A percentile compares a stretch with the other conserved stretches of the same genome.
Conservation (phyloP, 2,113 vertebrate species). For the Cebidichthys violaceus region DNA sequence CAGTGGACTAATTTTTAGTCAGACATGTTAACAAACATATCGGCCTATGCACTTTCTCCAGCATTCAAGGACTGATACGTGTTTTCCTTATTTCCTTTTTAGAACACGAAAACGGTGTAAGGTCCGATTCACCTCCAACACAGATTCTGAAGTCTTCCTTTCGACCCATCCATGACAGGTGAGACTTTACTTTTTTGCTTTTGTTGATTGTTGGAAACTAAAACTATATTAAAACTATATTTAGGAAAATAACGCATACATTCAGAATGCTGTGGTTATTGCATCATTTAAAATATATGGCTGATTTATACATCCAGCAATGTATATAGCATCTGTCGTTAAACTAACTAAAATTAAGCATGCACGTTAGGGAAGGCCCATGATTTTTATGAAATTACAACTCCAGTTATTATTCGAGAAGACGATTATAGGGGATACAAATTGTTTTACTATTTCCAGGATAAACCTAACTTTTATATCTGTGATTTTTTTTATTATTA, state of each 20-base stretch:
- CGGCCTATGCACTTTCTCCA: neutral
- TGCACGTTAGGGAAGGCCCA: neutral
- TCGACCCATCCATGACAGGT: slow-evolving; percentile 96
- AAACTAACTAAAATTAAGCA: slow-evolving; percentile 12
- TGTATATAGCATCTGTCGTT: neutral
- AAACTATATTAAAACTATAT: neutral
- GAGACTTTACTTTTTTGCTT: slow-evolving; percentile 50
- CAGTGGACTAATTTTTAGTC: neutral
- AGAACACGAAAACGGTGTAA: slow-evolving; percentile 92
- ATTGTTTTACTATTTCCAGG: neutral
- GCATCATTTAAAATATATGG: neutral
- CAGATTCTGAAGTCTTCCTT: slow-evolving; percentile 93
- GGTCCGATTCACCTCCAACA: slow-evolving; percentile 90
- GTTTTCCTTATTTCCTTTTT: slow-evolving; percentile 45
- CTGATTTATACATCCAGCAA: neutral
- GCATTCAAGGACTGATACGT: neutral
- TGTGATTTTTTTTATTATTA: neutral
- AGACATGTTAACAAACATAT: neutral
- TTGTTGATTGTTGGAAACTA: neutral
- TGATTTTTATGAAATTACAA: neutral
- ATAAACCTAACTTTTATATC: neutral
- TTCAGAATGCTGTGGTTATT: neutral
- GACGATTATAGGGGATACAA: neutral
- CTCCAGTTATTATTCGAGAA: neutral
- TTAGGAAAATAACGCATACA: neutral